These are phyloP conservation scores for Temnothorax unifasciatus DNA, from an alignment of 2,888 invertebrate genomes.

Conservation along the genomic window DNA sequence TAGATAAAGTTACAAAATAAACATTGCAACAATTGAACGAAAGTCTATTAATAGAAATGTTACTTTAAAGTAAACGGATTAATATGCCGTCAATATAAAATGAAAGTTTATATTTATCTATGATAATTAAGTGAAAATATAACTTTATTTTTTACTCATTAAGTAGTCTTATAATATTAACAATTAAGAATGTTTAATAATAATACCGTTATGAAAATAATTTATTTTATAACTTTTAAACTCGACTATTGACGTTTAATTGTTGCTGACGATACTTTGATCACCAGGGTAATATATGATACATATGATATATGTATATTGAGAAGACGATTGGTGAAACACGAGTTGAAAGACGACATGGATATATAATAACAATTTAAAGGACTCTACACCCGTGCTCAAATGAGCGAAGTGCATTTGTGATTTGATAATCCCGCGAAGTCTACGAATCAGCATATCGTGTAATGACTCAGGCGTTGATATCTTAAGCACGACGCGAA, in stretches of 20 bases:
- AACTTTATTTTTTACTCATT: neutral
- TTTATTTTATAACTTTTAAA: neutral
- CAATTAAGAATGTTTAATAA: neutral
- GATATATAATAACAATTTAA: constrained; percentile 47
- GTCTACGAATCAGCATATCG: constrained; percentile 51
- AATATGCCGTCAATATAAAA: no score
- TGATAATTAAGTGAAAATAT: constrained; percentile 10
- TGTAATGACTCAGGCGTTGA: constrained; percentile 46
- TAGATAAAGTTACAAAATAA: neutral
- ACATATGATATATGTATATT: constrained; percentile 15
- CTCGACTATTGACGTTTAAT: neutral
- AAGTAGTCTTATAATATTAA: neutral
- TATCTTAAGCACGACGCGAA: constrained; percentile 38
- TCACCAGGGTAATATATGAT: constrained; percentile 2
- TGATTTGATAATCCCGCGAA: constrained; percentile 39
- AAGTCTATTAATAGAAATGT: no score
- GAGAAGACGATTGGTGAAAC: constrained; percentile 41
- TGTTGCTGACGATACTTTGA: constrained; percentile 32
- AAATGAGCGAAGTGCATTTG: constrained; percentile 45
- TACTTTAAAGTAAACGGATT: no score
- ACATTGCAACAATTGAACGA: neutral
- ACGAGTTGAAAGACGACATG: constrained; percentile 23
- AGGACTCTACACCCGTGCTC: constrained; percentile 19
- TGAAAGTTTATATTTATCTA: no score
- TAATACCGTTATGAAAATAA: constrained; percentile 7